Conservation (phyloP, 2,888 invertebrate genomes). For the Chloromyia formosa region DNA sequence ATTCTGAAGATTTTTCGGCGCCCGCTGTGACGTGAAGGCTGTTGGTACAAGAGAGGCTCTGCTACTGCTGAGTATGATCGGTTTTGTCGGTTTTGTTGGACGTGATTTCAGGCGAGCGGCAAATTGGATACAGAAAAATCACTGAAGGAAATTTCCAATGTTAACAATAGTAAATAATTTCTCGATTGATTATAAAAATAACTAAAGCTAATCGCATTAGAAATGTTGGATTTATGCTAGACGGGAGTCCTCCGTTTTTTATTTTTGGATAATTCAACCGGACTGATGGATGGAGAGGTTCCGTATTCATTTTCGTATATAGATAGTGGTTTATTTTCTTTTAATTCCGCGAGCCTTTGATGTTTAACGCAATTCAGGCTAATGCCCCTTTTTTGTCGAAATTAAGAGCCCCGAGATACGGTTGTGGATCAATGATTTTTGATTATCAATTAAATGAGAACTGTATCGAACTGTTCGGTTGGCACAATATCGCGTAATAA, state of each 20-base stretch:
- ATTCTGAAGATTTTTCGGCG: background rate
- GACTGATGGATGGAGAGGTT: background rate
- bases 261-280: slow-evolving; percentile 15
- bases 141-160: slow-evolving; percentile 36
- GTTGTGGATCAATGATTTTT: slow-evolving; percentile 32
- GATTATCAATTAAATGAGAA: slow-evolving; percentile 30
- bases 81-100: background rate
- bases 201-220: slow-evolving; percentile 44
- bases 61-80: slow-evolving; percentile 13
- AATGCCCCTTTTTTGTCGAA: slow-evolving; percentile 28
- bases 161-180: slow-evolving; percentile 43
- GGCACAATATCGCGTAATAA: too few species aligned
- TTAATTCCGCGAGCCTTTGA: background rate
- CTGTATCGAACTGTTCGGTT: background rate
- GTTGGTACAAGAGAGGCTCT: background rate
- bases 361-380: slow-evolving; percentile 17
- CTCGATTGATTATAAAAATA: slow-evolving; percentile 44
- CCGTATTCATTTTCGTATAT: background rate
- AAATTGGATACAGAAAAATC: slow-evolving; percentile 44
- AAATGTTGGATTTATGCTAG: slow-evolving; percentile 41
- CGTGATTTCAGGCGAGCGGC: slow-evolving; percentile 31
- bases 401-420: slow-evolving; percentile 31
- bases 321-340: background rate
- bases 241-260: slow-evolving; percentile 28
- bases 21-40: slow-evolving; percentile 22